Base-by-base conservation (phyloP, 2,797 vertebrate genomes). In the Anniella stebbinsi region DNA sequence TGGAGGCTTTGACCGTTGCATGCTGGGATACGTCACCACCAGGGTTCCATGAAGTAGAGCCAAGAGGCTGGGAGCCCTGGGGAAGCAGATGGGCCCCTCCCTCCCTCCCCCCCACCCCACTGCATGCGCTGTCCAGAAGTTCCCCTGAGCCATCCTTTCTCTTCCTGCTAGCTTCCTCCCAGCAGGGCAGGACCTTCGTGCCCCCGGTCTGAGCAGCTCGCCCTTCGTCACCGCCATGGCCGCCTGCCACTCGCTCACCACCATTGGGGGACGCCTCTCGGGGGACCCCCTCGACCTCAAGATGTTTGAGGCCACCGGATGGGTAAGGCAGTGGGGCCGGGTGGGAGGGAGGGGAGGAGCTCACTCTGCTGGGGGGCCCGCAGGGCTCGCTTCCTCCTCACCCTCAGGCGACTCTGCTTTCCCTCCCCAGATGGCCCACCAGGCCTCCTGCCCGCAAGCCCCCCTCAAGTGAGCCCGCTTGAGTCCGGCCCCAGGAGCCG, bases 291-390 rank as follows among this genome's bases (percentile, higher is more conserved):
- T 95, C 5, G 95, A 95, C 45, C 86, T 93, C n/a, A 94, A 92
- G 86, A 93, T 95, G 95, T 95, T 95, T 69, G 92, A 91, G 91
- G 92, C 90, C 87, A 93, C 95, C 2, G 92, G 95, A 84, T 95
- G 95, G 95, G 94, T 95, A 91, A 95, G 90, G 30, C 2, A 0
- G 17, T 30, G 38, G 80, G 28, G 45, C 8, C 1, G 78, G 66
- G 28, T 12, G 21, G 63, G 10, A 9, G 21, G 10, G n/a, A 4
- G 63, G 38, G 18, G 25, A 13, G 5, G 12, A 75, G 36, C 7
- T 1, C 11, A 12, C 28, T 6, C 0, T 4, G 28, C 1, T 2
- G 2, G 38, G 85, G 72, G 12, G 30, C 0, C 57, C 21, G 3
- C 0, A 0, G 69, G 25, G 28, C 4, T n/a, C 23, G 2, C 25